Percentiles rank a stretch among this genome's conserved stretches.
phyloP scores from a whole-genome alignment of 2,797 vertebrate species.

The Xyrichtys novacula region DNA sequence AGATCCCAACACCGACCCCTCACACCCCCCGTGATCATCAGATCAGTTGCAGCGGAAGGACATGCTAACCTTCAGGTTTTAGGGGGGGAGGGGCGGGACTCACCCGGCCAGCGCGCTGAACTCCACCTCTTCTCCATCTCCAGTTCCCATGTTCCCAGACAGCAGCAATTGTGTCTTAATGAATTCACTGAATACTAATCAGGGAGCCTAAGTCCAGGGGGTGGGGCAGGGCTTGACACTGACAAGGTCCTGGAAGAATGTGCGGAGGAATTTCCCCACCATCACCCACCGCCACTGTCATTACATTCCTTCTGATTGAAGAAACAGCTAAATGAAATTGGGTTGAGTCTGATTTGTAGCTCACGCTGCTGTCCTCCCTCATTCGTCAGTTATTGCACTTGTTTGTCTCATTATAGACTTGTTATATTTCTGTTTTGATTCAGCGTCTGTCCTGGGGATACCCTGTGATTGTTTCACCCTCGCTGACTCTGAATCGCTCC shows the following conservation, averaged over 20 bases:
- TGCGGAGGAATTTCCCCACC: constrained; percentile 51
- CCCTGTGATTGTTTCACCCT: constrained; percentile 48
- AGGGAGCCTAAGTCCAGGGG: constrained; percentile 75
- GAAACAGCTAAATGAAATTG: constrained; percentile 31
- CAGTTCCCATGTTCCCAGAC: constrained; percentile 81
- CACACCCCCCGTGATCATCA: constrained; percentile 62
- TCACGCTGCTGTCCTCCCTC: constrained; percentile 21
- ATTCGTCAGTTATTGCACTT: constrained; percentile 46
- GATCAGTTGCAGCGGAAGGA: constrained; percentile 72
- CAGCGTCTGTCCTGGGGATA: constrained; percentile 43
- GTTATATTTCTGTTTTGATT: constrained; percentile 57
- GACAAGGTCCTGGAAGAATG: constrained; percentile 63
- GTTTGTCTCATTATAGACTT: constrained; percentile 57
- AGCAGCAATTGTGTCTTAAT: constrained; percentile 82
- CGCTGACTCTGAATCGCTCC: constrained; percentile 43
- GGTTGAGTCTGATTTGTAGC: constrained; percentile 10
- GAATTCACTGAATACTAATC: constrained; percentile 86
- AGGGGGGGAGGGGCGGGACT: constrained; percentile 61
- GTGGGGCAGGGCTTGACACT: constrained; percentile 70
- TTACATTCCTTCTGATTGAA: constrained; percentile 46
- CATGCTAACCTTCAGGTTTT: constrained; percentile 79
- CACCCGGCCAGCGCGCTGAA: constrained; percentile 59
- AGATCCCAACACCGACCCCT: constrained; percentile 34
- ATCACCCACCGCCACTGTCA: no score
- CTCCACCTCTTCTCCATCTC: constrained; percentile 76